A percentile compares a stretch with the other conserved stretches of the same genome.
phyloP scores from a whole-genome alignment of 2,113 vertebrate species.

The Bubo scandiacus region DNA sequence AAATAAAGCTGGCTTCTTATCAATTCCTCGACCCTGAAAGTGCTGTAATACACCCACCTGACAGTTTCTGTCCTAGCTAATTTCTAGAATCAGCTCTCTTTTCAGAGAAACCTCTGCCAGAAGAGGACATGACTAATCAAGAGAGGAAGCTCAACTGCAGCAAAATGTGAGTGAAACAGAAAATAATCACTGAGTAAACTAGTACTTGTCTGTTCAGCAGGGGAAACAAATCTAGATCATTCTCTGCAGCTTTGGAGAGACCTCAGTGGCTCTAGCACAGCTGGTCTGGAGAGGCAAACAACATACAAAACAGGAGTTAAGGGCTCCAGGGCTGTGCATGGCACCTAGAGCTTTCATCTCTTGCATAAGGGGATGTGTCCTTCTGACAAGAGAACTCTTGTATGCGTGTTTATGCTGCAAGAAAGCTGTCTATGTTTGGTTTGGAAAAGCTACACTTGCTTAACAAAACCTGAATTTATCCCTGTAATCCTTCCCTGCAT shows the following conservation, averaged over 20 bases:
- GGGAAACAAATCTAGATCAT: slow-evolving; percentile 10
- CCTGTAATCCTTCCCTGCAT: slow-evolving; percentile 74
- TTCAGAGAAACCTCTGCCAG: slow-evolving; percentile 39
- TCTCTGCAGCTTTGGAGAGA: slow-evolving; percentile 24
- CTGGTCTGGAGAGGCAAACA: background rate
- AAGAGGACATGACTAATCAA: slow-evolving; percentile 57
- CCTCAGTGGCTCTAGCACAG: background rate
- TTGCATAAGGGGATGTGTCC: background rate
- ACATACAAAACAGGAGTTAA: background rate
- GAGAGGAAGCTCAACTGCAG: slow-evolving; percentile 17
- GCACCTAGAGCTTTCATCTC: slow-evolving; percentile 2
- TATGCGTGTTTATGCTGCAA: background rate
- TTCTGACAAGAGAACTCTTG: background rate
- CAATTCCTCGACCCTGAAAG: background rate
- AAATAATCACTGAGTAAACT: slow-evolving; percentile 31
- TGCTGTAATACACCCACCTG: background rate
- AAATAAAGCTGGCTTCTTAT: background rate
- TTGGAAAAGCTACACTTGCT: slow-evolving; percentile 62
- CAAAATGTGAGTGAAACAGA: slow-evolving; percentile 1
- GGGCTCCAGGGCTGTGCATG: background rate
- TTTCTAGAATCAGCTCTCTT: slow-evolving; percentile 35
- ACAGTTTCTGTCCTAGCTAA: background rate
- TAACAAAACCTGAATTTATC: slow-evolving; percentile 73
- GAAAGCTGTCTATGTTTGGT: slow-evolving; percentile 63
- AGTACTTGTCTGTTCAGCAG: background rate